These are phyloP conservation scores for Tenthredo livida DNA, from an alignment of 2,888 invertebrate genomes.

Conservation along the genomic window DNA sequence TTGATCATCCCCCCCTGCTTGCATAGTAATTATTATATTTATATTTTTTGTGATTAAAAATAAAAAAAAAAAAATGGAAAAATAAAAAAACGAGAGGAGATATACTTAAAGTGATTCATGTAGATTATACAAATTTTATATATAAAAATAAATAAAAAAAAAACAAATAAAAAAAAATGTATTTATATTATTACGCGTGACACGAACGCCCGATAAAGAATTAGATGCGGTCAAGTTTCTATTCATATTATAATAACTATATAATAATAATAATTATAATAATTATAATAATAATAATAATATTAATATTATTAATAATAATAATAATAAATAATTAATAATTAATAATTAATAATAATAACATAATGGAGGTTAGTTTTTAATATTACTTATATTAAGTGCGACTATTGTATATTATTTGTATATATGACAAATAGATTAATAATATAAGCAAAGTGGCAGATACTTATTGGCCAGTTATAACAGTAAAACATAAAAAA, in stretches of 20 bases:
- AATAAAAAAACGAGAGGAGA: slow-evolving; percentile 45
- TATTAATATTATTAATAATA: slow-evolving; percentile 68
- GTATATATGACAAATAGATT: slow-evolving; percentile 84
- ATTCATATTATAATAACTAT: slow-evolving; percentile 69
- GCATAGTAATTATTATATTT: slow-evolving; percentile 70
- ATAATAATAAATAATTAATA: slow-evolving; percentile 63
- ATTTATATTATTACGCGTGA: slow-evolving; percentile 71
- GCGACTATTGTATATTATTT: slow-evolving; percentile 81
- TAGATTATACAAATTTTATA: slow-evolving; percentile 74
- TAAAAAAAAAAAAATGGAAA: slow-evolving; percentile 42
- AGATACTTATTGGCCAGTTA: slow-evolving; percentile 87
- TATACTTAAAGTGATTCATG: slow-evolving; percentile 72
- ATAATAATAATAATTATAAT: slow-evolving; percentile 16
- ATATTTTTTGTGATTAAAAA: slow-evolving; percentile 71
- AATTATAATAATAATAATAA: slow-evolving; percentile 52
- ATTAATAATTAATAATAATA: slow-evolving; percentile 57
- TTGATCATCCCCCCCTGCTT: slow-evolving; percentile 62
- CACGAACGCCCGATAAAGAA: slow-evolving; percentile 66
- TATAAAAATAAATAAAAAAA: slow-evolving; percentile 66
- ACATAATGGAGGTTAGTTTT: slow-evolving; percentile 71
- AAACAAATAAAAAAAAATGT: slow-evolving; percentile 64
- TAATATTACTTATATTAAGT: slow-evolving; percentile 69
- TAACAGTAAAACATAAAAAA: slow-evolving; percentile 68
- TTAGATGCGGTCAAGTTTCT: slow-evolving; percentile 73
- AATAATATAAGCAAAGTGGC: slow-evolving; percentile 83